These are phyloP conservation scores for Drosophila sp. DNA, from an alignment of 1,140 invertebrate species.

Conservation along the genomic window DNA sequence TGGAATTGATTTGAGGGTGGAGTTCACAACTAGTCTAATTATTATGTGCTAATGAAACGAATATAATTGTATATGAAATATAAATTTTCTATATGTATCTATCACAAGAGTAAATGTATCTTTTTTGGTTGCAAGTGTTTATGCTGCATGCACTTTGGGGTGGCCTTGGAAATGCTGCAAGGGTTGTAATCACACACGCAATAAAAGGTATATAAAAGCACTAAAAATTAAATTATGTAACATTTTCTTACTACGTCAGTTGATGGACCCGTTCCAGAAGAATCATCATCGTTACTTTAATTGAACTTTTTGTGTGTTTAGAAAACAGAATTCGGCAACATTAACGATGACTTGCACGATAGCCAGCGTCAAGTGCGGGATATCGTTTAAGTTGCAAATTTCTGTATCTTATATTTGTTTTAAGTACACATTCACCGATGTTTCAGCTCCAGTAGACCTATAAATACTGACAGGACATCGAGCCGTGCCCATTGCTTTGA, in stretches of 20 bases:
- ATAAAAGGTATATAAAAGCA: not conserved
- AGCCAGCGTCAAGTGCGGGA: conserved; percentile 45
- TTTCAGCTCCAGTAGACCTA: not conserved
- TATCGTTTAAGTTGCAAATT: conserved; percentile 43
- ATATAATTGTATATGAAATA: conserved; percentile 27
- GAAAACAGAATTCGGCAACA: conserved; percentile 40
- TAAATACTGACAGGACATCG: not conserved
- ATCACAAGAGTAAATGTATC: not conserved
- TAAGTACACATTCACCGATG: not conserved
- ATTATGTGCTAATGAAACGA: conserved; percentile 6
- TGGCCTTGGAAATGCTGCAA: not conserved
- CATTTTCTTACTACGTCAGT: not conserved
- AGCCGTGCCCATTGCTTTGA: conserved; percentile 19
- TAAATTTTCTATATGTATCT: conserved; percentile 8
- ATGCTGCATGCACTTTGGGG: not conserved
- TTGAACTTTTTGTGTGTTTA: conserved; percentile 2
- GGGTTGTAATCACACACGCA: not conserved
- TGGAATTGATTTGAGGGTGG: not conserved
- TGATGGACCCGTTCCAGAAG: not conserved
- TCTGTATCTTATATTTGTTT: conserved; percentile 16
- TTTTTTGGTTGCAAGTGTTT: not conserved
- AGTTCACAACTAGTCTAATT: not conserved
- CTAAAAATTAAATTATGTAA: not conserved
- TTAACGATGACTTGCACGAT: conserved; percentile 50
- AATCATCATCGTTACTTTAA: not conserved